Evolutionary conservation across 2,113 vertebrate genomes (phyloP).

Genomic region (Calidris pygmaea): DNA sequence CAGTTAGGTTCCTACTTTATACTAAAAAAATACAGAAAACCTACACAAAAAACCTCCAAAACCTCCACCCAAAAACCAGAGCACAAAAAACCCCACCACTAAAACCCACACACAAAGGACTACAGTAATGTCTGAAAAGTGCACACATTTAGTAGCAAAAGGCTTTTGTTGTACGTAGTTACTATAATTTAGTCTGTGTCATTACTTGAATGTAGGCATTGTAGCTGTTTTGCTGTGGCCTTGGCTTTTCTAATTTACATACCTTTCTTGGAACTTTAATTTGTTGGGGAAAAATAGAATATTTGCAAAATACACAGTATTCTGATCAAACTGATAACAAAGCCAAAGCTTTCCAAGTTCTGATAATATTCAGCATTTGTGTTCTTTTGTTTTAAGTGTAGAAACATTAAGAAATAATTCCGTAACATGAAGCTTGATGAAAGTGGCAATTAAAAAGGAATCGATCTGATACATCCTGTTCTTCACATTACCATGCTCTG

Average conservation of each 20-base stretch:
- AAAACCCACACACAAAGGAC: neutral
- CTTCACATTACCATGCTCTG: slow-evolving; percentile 3
- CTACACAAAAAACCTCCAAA: neutral
- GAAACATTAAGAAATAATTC: slow-evolving; percentile 63
- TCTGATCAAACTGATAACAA: neutral
- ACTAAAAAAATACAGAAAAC: no score
- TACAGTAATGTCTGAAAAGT: neutral
- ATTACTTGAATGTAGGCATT: neutral
- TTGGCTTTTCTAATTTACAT: slow-evolving; percentile 50
- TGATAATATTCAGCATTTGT: slow-evolving; percentile 14
- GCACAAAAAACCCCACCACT: neutral
- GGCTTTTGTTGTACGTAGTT: neutral
- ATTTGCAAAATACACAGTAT: neutral
- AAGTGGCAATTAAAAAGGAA: slow-evolving; percentile 67
- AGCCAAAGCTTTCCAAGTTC: neutral
- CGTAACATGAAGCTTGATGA: slow-evolving; percentile 63
- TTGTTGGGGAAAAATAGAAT: neutral
- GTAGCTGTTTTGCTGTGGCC: neutral
- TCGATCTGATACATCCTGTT: slow-evolving; percentile 33
- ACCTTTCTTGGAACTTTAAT: neutral
- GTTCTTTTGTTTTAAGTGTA: slow-evolving; percentile 38
- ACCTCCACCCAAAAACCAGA: neutral
- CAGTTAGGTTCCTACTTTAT: neutral
- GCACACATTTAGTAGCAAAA: neutral
- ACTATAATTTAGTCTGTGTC: slow-evolving; percentile 1